Evolutionary conservation across 2,888 invertebrate species (phyloP), one percentile per base, ranked within the genome.

Genomic region (Tenthredo livida): DNA sequence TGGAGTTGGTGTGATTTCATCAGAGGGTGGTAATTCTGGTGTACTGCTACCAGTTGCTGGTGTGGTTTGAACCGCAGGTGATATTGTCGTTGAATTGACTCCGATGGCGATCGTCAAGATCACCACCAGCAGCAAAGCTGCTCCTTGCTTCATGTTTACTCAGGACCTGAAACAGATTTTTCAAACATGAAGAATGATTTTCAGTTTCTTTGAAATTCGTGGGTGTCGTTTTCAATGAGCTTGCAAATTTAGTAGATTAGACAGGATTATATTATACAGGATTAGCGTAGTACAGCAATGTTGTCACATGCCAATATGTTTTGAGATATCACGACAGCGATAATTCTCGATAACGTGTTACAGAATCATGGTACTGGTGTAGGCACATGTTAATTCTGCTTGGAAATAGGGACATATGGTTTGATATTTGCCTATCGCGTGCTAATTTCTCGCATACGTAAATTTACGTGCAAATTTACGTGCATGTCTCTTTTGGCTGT

Each of bases 111-210:
- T 84, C 82, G 78, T 86, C 50, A 88, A 85, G 84, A 89, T 86
- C 77, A 88, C 86, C 86, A 88, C 85, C 86, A 92, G 90, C 89
- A 91, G 90, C 90, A 90, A 85, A 85, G 90, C 91, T 89, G 90
- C 90, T 86, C 87, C 86, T 84, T 86, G 87, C 89, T 89, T 90
- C 92, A 92, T 91, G 83, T 87, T 91, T 83, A 58, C 84, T 87
- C 72, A 87, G 87, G 86, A 85, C 65, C 86, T 91, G 89, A 86
- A 43, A 88, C 77, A 29, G 87, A 67, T 17, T 67, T 29, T 33
- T 7, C 15, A 67, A 67, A 33, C 7, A 67, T 33, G 17, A 15
- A 29, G 17, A 33, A 67, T 67, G 10, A 17, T 12, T 67, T 33
- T 67, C 25, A 61, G 7, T 54, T 54, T 7, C n/a, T 54, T n/a